phyloP scores from a whole-genome alignment of 2,797 vertebrate species.

The Megalops cyprinoides region DNA sequence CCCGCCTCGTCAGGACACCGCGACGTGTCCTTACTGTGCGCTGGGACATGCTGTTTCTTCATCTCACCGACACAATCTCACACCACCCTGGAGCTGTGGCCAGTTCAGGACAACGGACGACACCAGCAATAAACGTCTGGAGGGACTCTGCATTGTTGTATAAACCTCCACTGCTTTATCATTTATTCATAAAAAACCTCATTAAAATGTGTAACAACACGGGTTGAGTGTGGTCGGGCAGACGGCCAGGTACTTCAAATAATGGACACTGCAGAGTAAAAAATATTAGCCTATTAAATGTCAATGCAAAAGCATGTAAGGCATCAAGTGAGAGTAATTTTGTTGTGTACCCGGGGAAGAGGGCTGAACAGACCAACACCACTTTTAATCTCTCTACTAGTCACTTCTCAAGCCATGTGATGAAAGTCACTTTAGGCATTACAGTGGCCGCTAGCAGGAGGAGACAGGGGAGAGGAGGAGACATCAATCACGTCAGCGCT shows the following conservation, averaged over 20 bases:
- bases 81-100: neutral
- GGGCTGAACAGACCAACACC: neutral
- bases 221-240: neutral
- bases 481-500: slow-evolving; percentile 3
- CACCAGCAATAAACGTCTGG: slow-evolving; percentile 7
- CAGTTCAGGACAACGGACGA: no score
- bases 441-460: neutral
- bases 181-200: slow-evolving; percentile 12
- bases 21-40: neutral
- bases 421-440: slow-evolving; percentile 3
- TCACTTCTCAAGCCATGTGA: neutral
- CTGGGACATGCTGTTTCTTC: no score
- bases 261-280: neutral
- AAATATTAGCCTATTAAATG: neutral
- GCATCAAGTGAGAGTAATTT: neutral
- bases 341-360: neutral
- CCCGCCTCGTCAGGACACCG: neutral
- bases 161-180: neutral
- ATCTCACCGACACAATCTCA: neutral
- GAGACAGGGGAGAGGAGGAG: neutral
- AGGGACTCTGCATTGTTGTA: neutral
- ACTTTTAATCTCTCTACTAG: slow-evolving; percentile 5
- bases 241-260: neutral
- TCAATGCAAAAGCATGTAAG: neutral
- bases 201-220: slow-evolving; percentile 13